A percentile compares a stretch with the other conserved stretches of the same genome.
phyloP scores from a whole-genome alignment of 2,888 invertebrate genomes.

The Argyresthia albistria region DNA sequence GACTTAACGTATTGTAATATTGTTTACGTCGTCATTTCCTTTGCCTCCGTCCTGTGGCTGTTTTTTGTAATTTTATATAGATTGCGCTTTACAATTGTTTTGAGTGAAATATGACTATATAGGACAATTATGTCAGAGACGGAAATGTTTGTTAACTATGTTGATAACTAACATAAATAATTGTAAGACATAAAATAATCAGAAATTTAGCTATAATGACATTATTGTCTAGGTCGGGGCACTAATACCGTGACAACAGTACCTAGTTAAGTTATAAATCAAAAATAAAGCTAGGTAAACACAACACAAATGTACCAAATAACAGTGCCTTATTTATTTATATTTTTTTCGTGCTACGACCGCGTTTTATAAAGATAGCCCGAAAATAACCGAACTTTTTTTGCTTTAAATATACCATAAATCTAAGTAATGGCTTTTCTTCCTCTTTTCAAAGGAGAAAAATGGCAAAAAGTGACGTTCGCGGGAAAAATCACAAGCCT shows the following conservation, averaged over 20 bases:
- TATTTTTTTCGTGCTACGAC: neutral
- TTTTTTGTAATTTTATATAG: neutral
- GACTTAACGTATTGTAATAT: too few species aligned
- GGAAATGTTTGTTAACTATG: too few species aligned
- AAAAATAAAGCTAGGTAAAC: too few species aligned
- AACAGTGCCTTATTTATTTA: neutral
- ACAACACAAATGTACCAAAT: neutral
- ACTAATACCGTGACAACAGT: too few species aligned
- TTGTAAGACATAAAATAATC: too few species aligned
- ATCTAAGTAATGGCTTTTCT: constrained; percentile 61
- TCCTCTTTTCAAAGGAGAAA: constrained; percentile 14
- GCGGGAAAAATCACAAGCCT: constrained; percentile 37
- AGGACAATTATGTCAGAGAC: too few species aligned
- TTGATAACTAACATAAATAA: too few species aligned
- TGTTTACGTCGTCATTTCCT: too few species aligned
- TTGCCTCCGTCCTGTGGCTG: neutral
- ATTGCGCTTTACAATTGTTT: neutral
- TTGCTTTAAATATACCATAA: constrained; percentile 43
- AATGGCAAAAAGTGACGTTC: constrained; percentile 40
- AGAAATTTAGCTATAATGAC: too few species aligned
- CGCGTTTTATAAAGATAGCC: neutral
- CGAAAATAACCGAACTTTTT: constrained; percentile 19
- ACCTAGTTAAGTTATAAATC: too few species aligned
- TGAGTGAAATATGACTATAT: neutral
- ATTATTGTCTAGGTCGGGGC: too few species aligned